phyloP scores from a whole-genome alignment of 2,797 vertebrate species.

The Diglossa cyanea region DNA sequence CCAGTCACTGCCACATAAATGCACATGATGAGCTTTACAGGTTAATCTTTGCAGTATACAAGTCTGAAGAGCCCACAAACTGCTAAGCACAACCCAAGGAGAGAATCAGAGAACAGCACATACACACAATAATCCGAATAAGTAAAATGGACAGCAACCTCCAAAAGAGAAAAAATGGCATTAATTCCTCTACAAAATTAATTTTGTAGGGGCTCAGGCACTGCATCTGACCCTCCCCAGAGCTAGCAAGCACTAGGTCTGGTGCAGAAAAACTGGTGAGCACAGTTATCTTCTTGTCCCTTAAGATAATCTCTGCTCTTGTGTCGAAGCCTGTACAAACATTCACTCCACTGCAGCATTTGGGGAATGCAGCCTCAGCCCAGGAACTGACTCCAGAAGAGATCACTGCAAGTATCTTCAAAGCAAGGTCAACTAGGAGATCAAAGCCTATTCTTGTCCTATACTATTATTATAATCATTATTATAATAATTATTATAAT shows the following conservation, averaged over 20 bases:
- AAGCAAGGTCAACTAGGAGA: neutral
- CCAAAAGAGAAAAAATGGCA: neutral
- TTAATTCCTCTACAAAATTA: neutral
- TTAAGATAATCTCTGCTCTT: neutral
- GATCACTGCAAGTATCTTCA: neutral
- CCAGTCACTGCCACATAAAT: neutral
- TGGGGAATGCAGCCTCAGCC: neutral
- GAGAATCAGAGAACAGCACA: neutral
- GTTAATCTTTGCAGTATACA: neutral
- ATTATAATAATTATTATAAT: neutral
- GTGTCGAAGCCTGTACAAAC: rapidly evolving
- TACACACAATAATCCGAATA: neutral
- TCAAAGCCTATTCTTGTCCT: neutral
- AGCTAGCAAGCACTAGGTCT: neutral
- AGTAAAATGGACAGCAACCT: neutral
- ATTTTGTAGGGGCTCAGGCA: neutral
- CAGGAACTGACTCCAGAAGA: neutral
- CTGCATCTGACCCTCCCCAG: neutral
- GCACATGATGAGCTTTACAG: neutral
- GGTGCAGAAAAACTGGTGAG: neutral
- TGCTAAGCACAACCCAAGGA: neutral
- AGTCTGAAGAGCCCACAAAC: neutral
- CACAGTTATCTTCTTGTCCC: neutral
- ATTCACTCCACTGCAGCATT: neutral
- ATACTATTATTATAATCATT: neutral